Conservation (phyloP, 1,140 invertebrate species). For the Drosophila lacertosa region DNA sequence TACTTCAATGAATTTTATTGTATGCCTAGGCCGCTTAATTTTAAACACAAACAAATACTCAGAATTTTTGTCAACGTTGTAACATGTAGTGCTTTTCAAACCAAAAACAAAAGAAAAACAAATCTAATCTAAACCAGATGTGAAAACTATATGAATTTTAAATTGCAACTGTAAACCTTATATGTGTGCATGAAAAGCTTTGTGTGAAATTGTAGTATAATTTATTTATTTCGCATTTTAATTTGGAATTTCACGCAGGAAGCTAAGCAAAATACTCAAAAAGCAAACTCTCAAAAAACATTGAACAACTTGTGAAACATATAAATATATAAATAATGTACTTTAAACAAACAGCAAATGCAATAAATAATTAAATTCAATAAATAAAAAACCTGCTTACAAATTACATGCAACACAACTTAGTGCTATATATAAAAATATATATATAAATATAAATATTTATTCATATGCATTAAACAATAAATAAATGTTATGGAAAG, state of each 20-base stretch:
- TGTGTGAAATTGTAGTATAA: slow-evolving; percentile 65
- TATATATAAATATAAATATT: slow-evolving; percentile 59
- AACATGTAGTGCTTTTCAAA: slow-evolving; percentile 71
- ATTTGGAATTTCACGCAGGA: slow-evolving; percentile 60
- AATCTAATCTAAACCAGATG: slow-evolving; percentile 17
- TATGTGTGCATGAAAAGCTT: slow-evolving; percentile 60
- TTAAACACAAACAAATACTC: slow-evolving; percentile 66
- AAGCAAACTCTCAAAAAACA: slow-evolving; percentile 54
- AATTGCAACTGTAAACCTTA: slow-evolving; percentile 57
- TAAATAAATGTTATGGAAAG: slow-evolving; percentile 52
- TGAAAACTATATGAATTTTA: slow-evolving; percentile 17
- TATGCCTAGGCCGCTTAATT: slow-evolving; percentile 54
- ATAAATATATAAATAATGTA: slow-evolving; percentile 62
- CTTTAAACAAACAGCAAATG: slow-evolving; percentile 62
- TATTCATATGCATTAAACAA: slow-evolving; percentile 70
- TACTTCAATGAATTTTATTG: slow-evolving; percentile 54
- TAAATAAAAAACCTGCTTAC: slow-evolving; percentile 63
- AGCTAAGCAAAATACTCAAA: slow-evolving; percentile 70
- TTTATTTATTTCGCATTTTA: slow-evolving; percentile 68
- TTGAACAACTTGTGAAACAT: slow-evolving; percentile 57
- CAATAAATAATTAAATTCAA: slow-evolving; percentile 64
- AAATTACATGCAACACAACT: slow-evolving; percentile 68
- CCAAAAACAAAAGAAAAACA: slow-evolving; percentile 59
- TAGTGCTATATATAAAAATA: slow-evolving; percentile 77
- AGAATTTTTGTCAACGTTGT: slow-evolving; percentile 50